phyloP scores from a whole-genome alignment of 2,113 vertebrate genomes.

The Stictonetta naevosa region DNA sequence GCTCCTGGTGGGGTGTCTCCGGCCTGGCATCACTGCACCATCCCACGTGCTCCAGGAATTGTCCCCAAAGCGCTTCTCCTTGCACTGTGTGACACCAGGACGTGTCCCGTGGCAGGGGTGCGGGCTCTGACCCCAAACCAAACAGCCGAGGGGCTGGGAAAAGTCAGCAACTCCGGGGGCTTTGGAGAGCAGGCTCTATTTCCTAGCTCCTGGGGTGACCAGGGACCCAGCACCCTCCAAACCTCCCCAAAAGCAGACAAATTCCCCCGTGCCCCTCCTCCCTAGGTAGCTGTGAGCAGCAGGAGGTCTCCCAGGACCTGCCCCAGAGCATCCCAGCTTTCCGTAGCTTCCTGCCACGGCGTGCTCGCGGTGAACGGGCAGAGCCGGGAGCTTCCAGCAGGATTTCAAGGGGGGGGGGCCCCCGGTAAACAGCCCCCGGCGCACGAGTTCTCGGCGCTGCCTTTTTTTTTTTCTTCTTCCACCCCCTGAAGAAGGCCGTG shows the following conservation, averaged over 20 bases:
- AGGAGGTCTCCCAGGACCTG: not conserved
- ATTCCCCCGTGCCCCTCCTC: rapidly evolving
- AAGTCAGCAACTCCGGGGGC: rapidly evolving
- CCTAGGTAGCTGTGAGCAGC: not conserved
- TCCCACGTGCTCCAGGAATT: not conserved
- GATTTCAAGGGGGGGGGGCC: too few species aligned
- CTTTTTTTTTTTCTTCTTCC: not conserved
- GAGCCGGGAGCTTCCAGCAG: not conserved
- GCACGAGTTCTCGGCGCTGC: not conserved
- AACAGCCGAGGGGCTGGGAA: rapidly evolving
- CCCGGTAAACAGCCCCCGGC: not conserved
- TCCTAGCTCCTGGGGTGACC: not conserved
- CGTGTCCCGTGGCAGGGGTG: too few species aligned
- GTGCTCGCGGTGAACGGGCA: too few species aligned
- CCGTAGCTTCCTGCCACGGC: not conserved
- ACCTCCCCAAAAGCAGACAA: not conserved
- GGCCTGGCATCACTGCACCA: rapidly evolving
- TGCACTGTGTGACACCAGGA: rapidly evolving
- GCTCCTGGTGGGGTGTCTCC: rapidly evolving
- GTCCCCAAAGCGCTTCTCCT: not conserved
- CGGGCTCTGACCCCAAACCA: not conserved
- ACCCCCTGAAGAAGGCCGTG: not conserved
- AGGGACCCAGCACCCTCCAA: not conserved
- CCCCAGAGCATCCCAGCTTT: not conserved
- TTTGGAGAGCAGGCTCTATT: not conserved